Percentiles rank a stretch among this genome's conserved stretches.
Evolutionary conservation across 1,140 invertebrate genomes (phyloP).

Genomic region (Pectinophora gossypiella): DNA sequence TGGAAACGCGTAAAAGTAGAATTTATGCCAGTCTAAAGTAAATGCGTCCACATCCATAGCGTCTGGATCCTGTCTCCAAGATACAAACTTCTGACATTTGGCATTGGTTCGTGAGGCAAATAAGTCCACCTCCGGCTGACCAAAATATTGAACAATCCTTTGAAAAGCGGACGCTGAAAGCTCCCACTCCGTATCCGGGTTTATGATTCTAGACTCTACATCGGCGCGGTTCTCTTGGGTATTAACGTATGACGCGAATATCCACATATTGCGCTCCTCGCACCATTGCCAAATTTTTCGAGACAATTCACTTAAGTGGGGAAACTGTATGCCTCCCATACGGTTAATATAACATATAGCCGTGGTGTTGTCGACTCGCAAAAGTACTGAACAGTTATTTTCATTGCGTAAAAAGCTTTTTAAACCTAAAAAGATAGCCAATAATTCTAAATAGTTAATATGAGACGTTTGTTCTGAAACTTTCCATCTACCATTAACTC

Average conservation of each 20-base stretch:
- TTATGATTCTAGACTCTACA: no score
- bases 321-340: background rate
- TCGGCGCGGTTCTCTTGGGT: background rate
- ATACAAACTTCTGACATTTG: background rate
- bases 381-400: background rate
- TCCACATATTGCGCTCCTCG: no score
- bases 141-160: no score
- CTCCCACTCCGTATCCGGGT: no score
- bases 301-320: background rate
- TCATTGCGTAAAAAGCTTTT: background rate
- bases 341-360: background rate
- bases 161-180: no score
- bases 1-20: slow-evolving; percentile 8
- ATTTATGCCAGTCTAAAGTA: slow-evolving; percentile 1
- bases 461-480: background rate
- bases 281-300: no score
- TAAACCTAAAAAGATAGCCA: background rate
- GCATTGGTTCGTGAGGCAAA: background rate
- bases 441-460: no score
- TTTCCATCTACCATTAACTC: background rate
- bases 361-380: background rate
- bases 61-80: background rate
- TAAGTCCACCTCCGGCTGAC: no score
- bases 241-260: background rate
- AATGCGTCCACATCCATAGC: background rate